These are phyloP conservation scores for Venusia cambrica DNA, from an alignment of 2,888 invertebrate genomes.

Conservation along the genomic window DNA sequence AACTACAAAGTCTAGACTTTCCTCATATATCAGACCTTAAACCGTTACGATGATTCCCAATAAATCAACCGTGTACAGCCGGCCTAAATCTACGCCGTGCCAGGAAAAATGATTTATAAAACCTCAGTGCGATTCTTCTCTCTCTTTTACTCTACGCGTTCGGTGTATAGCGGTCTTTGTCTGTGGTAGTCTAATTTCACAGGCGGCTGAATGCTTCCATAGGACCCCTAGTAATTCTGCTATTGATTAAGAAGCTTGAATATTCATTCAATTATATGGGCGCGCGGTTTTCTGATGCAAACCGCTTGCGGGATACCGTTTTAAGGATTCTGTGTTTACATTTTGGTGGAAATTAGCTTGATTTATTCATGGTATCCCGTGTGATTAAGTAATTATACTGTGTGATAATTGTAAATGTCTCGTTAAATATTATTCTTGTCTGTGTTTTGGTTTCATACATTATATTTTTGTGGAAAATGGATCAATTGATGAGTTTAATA, in stretches of 20 bases:
- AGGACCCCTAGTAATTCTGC: constrained; percentile 68
- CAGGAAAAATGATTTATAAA: constrained; percentile 79
- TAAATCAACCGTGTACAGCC: constrained; percentile 39
- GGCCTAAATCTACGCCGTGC: constrained; percentile 61
- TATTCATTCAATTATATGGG: constrained; percentile 78
- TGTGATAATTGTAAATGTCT: too few relatives aligned
- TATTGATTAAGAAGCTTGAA: constrained; percentile 79
- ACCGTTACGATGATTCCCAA: constrained; percentile 29
- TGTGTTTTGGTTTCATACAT: too few relatives aligned
- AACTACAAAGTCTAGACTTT: constrained; percentile 24
- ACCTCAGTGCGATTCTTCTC: constrained; percentile 45
- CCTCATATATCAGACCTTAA: constrained; percentile 24
- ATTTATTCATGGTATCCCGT: constrained; percentile 27
- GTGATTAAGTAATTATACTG: constrained; percentile 25
- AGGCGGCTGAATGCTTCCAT: constrained; percentile 69
- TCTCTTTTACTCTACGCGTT: constrained; percentile 39
- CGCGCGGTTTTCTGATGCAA: constrained; percentile 62
- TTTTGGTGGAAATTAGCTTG: constrained; percentile 25
- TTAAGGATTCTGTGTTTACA: constrained; percentile 35
- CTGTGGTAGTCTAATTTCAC: constrained; percentile 75
- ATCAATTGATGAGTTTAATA: too few relatives aligned
- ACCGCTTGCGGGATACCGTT: constrained; percentile 47
- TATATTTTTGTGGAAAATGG: too few relatives aligned
- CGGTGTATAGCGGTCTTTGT: constrained; percentile 43
- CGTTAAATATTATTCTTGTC: too few relatives aligned